A percentile compares a stretch with the other conserved stretches of the same genome.
phyloP scores from a whole-genome alignment of 2,113 vertebrate species.

The Bufo bufo region DNA sequence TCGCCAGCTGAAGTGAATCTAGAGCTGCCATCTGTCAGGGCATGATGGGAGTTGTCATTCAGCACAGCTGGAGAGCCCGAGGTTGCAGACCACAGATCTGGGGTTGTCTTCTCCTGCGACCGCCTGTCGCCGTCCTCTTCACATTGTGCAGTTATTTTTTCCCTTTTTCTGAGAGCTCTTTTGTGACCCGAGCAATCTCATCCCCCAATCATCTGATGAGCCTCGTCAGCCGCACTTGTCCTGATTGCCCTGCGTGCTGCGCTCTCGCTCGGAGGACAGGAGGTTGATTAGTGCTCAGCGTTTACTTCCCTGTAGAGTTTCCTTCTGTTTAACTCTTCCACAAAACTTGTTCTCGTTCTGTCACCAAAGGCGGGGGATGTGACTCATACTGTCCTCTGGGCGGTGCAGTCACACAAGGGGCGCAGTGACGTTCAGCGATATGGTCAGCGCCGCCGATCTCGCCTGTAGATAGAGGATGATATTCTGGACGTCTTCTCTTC shows the following conservation, averaged over 20 bases:
- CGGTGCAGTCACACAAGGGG: no score
- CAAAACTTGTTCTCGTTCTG: conserved; percentile 11
- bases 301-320: conserved; percentile 10
- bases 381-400: no score
- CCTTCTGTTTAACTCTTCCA: conserved; percentile 1
- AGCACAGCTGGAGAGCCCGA: neutral
- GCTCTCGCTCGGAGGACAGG: conserved; percentile 38
- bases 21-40: neutral
- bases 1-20: no score
- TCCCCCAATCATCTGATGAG: conserved; percentile 48
- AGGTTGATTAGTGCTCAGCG: conserved; percentile 42
- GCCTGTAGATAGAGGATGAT: no score
- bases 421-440: no score
- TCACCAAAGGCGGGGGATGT: neutral
- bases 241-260: conserved; percentile 47
- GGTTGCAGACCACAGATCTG: neutral
- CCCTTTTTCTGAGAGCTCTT: neutral
- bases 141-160: neutral
- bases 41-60: neutral
- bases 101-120: neutral
- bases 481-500: no score
- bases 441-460: no score
- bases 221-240: conserved; percentile 34
- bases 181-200: neutral
- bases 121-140: neutral